Conservation (phyloP, 2,888 invertebrate species). For the Andricus quercusramuli region DNA sequence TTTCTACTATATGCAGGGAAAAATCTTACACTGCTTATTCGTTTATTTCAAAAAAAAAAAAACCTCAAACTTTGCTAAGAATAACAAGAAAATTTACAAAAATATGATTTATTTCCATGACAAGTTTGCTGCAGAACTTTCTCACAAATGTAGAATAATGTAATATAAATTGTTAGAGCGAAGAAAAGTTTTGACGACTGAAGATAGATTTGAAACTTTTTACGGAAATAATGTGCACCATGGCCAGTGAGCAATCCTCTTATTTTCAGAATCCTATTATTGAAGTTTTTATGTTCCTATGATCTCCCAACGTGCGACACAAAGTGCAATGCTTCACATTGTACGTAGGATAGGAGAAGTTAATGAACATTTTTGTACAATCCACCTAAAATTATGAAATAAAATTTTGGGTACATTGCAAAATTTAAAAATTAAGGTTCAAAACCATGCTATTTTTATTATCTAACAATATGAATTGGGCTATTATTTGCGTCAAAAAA, state of each 20-base stretch:
- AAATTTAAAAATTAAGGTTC: too few relatives aligned
- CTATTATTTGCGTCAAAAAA: too few relatives aligned
- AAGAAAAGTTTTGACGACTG: neutral
- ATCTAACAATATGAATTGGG: too few relatives aligned
- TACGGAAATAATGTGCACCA: neutral
- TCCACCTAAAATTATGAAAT: neutral
- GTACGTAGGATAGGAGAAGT: too few relatives aligned
- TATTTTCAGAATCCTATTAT: slow-evolving; percentile 15
- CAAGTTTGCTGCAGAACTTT: neutral
- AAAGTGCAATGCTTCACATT: neutral
- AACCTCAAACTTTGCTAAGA: neutral
- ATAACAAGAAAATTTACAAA: neutral
- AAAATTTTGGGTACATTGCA: neutral
- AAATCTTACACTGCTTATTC: neutral
- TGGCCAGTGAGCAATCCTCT: neutral
- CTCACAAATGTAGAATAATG: neutral
- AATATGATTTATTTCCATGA: neutral
- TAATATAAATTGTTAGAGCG: neutral
- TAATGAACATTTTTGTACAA: too few relatives aligned
- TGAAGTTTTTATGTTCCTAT: slow-evolving; percentile 14
- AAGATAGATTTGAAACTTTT: slow-evolving; percentile 9
- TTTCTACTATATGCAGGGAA: too few relatives aligned
- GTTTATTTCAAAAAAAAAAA: too few relatives aligned
- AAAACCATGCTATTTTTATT: too few relatives aligned
- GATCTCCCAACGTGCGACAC: neutral